Evolutionary conservation across 2,113 vertebrate genomes (phyloP), one percentile per base, ranked within the genome.

Genomic region (Haemorhous mexicanus): DNA sequence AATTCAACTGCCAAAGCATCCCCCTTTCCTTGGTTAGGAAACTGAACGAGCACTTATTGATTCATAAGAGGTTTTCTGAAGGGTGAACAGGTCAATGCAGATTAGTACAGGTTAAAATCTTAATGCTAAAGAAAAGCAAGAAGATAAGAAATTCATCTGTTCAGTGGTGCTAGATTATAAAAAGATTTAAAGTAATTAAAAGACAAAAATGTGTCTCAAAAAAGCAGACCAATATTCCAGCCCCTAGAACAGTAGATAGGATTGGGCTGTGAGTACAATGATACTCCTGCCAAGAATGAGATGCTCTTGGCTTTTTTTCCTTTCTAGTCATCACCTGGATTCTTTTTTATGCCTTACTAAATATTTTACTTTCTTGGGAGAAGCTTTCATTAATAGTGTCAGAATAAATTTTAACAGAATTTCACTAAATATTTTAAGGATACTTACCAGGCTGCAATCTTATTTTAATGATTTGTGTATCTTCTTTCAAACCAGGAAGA

Each of bases 391-490:
- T 76, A 73, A 33, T 1, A 73, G 23, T 18, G 10, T 62, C 59
- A 58, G 43, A 84, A 87, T 22, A 69, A 62, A 67, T 58, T 70
- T 70, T 17, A 81, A 58, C 7, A 81, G 63, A 52, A 81, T 78
- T 86, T 84, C 46, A 78, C 37, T 23, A 81, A 79, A 7, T 68
- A 66, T 73, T 56, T 68, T 77, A 80, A 41, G 18, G 58, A 37
- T 68, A 95, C 97, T 97, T 96, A 99, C 99, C 99, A 94, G 99
- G 99, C 39, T 98, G 97, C 55, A 99, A 93, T 92, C 94, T 97
- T 68, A 99, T 98, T 96, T 98, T 98, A 64, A 98, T 35, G 50
- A 83, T 95, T 84, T 99, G 98, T 2, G 96, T 97, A 84, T 98
- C 97, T 89, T 98, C 95, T 96, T 98, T 98, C 91, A 99, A 96